Evolutionary conservation across 1,140 invertebrate genomes (phyloP).

Genomic region (Araneus ventricosus): DNA sequence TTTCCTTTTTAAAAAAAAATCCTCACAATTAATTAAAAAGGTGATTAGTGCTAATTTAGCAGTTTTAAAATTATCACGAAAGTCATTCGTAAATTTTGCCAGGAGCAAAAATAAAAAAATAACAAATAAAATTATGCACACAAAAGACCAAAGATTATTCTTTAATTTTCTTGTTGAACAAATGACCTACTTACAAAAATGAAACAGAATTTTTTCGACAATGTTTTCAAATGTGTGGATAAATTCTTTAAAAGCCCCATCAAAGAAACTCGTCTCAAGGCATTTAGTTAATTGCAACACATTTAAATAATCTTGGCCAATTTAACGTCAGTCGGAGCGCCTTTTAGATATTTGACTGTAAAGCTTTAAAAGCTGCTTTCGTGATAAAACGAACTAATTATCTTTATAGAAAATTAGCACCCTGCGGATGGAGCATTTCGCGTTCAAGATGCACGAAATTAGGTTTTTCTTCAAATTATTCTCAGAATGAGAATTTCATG

Average conservation of each 20-base stretch:
- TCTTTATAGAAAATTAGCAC: neutral
- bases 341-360: neutral
- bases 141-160: neutral
- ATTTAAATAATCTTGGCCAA: conserved; percentile 28
- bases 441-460: too few relatives aligned
- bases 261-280: neutral
- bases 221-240: neutral
- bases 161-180: neutral
- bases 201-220: neutral
- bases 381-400: neutral
- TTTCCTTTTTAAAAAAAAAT: too few relatives aligned
- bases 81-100: too few relatives aligned
- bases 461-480: too few relatives aligned
- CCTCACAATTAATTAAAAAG: too few relatives aligned
- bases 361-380: neutral
- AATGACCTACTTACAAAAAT: neutral
- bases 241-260: neutral
- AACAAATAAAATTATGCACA: too few relatives aligned
- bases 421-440: too few relatives aligned
- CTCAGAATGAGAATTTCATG: too few relatives aligned
- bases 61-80: too few relatives aligned
- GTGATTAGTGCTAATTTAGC: too few relatives aligned
- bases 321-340: neutral
- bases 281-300: conserved; percentile 9
- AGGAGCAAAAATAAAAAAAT: too few relatives aligned